Evolutionary conservation across 2,797 vertebrate species (phyloP).

Genomic region (Trichosurus vulpecula): DNA sequence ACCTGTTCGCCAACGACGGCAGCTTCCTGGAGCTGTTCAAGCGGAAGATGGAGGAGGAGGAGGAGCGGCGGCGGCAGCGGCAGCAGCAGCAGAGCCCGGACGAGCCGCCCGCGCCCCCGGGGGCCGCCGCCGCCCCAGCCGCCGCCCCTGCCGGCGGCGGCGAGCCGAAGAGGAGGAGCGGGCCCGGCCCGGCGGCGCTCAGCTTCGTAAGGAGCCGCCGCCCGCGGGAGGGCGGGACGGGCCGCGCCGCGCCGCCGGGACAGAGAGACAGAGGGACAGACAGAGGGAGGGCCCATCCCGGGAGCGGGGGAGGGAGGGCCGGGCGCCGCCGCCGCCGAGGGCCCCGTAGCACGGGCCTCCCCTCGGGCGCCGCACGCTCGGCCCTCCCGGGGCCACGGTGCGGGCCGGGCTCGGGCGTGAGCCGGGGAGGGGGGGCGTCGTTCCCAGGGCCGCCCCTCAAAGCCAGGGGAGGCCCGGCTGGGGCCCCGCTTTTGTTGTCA

Average conservation of each 20-base stretch:
- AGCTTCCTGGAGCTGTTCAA: slow-evolving; percentile 99
- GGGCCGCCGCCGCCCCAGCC: slow-evolving; percentile 68
- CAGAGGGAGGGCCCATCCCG: background rate
- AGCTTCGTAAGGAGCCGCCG: slow-evolving; percentile 85
- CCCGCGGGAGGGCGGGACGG: slow-evolving; percentile 74
- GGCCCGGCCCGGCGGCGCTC: slow-evolving; percentile 81
- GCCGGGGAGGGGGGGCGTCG: background rate
- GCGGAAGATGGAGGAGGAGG: slow-evolving; percentile 93
- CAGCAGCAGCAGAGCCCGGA: slow-evolving; percentile 42
- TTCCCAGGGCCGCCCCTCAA: background rate
- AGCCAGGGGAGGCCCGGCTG: background rate
- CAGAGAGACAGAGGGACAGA: background rate
- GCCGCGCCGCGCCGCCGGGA: background rate
- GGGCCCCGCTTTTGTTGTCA: background rate
- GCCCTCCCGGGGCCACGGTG: background rate
- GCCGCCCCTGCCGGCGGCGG: slow-evolving; percentile 63
- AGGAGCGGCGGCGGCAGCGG: slow-evolving; percentile 82
- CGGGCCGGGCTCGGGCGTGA: background rate
- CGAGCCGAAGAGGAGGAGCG: slow-evolving; percentile 79
- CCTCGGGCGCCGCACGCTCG: background rate
- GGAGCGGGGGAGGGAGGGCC: background rate
- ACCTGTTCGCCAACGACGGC: slow-evolving; percentile 96
- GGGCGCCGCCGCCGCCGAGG: background rate
- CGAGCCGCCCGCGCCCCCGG: slow-evolving; percentile 77
- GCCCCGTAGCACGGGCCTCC: too few relatives aligned